Evolutionary conservation across 2,797 vertebrate genomes (phyloP), one percentile per base, ranked within the genome.

Genomic region (Ambastaia sidthimunki): DNA sequence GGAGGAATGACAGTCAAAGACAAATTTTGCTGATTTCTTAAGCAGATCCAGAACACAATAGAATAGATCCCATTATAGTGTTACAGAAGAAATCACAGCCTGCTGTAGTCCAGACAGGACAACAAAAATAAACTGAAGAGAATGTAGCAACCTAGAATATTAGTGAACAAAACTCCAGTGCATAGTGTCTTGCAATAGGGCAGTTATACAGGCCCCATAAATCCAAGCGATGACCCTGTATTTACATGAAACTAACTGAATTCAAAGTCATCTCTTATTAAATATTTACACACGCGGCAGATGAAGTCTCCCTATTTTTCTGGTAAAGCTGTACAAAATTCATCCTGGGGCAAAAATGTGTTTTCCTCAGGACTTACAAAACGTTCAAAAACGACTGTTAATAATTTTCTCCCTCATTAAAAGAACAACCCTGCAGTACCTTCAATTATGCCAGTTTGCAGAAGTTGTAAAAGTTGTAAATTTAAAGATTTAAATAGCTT

Each of bases 401-500:
- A 90, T 86, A 80, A 88, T 91, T 90, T 90, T 60, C 95, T 96
- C 95, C 94, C 95, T 97, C 96, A 97, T 98, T 97, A 97, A 96
- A 96, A 95, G 96, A 96, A 96, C 95, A 97, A 95, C 94, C 96
- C 96, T 87, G 93, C 94, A 98, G 96, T 97, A 95, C 95, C 95
- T 97, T 97, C 96, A 97, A 96, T 97, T 97, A 96, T 95, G 96
- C 94, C 95, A 96, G 95, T 96, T 96, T 96, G 96, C 96, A 95
- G 94, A 97, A 97, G 96, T 96, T 97, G 97, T 96, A 97, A 96
- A 97, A n/a, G n/a, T n/a, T n/a, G n/a, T n/a, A n/a, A n/a, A n/a
- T 97, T 97, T 98, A 98, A 97, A 96, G 96, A 98, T 97, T 98
- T 98, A 98, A 98, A 98, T 97, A 97, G 96, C 96, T 98, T 98